phyloP scores from a whole-genome alignment of 2,888 invertebrate genomes.

The Bombylius discolor region DNA sequence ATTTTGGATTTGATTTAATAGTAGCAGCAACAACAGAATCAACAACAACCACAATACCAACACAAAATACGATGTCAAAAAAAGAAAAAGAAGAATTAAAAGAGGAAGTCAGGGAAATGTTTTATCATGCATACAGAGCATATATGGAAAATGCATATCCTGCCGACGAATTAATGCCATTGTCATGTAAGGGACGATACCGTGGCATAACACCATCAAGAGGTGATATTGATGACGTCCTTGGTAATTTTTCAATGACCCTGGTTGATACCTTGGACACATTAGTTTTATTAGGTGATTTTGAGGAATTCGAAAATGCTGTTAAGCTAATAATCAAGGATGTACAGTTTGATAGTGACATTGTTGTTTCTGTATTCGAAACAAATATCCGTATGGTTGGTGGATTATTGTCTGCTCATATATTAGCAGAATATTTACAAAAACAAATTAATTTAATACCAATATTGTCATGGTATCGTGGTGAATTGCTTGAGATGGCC shows the following conservation, averaged over 20 bases:
- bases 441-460: constrained; percentile 56
- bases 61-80: constrained; percentile 43
- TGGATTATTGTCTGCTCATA: constrained; percentile 84
- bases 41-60: constrained; percentile 22
- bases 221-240: constrained; percentile 91
- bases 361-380: constrained; percentile 95
- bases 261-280: constrained; percentile 91
- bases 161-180: constrained; percentile 95
- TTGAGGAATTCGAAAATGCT: constrained; percentile 87
- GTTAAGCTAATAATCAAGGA: constrained; percentile 73
- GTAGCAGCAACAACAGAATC: background rate
- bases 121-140: constrained; percentile 88
- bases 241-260: constrained; percentile 95
- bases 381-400: constrained; percentile 97
- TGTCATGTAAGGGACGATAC: constrained; percentile 86
- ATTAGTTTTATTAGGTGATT: constrained; percentile 78
- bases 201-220: constrained; percentile 79
- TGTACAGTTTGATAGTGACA: constrained; percentile 85
- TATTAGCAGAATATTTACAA: constrained; percentile 71
- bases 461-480: constrained; percentile 79
- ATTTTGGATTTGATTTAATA: background rate
- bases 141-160: constrained; percentile 98
- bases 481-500: constrained; percentile 78
- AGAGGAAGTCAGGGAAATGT: constrained; percentile 87
- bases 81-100: constrained; percentile 45